Evolutionary conservation across 2,888 invertebrate genomes (phyloP).

Genomic region (Megamerina dolium): DNA sequence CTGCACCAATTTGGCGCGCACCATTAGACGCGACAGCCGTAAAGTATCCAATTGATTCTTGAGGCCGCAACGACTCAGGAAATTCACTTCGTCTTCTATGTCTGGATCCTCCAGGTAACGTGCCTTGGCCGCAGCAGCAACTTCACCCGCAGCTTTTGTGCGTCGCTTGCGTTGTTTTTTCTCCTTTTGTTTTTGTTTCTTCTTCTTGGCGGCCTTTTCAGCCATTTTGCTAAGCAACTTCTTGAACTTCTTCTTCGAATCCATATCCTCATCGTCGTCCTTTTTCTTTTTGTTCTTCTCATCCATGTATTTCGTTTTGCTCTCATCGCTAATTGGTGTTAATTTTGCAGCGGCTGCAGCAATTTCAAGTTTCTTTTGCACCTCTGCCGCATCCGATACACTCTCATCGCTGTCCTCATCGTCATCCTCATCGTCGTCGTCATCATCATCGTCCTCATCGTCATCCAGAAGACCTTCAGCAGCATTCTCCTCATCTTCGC

Average conservation of each 20-base stretch:
- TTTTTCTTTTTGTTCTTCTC: slow-evolving; percentile 3
- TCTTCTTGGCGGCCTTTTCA: slow-evolving; percentile 26
- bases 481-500: slow-evolving; percentile 35
- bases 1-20: slow-evolving; percentile 77
- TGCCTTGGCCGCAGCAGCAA: slow-evolving; percentile 15
- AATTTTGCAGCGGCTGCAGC: slow-evolving; percentile 21
- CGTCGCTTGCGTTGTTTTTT: slow-evolving; percentile 38
- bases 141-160: slow-evolving; percentile 10
- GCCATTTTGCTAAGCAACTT: slow-evolving; percentile 24
- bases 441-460: slow-evolving; percentile 52
- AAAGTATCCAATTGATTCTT: slow-evolving; percentile 87
- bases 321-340: slow-evolving; percentile 15
- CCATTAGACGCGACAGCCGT: slow-evolving; percentile 83
- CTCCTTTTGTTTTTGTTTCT: slow-evolving; percentile 27
- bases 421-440: no score
- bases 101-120: slow-evolving; percentile 58
- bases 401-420: slow-evolving; percentile 32
- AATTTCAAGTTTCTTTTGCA: slow-evolving; percentile 23
- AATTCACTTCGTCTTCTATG: slow-evolving; percentile 81
- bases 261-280: slow-evolving; percentile 17
- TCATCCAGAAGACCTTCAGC: slow-evolving; percentile 39
- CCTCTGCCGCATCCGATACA: slow-evolving; percentile 19
- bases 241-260: slow-evolving; percentile 25
- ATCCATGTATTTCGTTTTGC: slow-evolving; percentile 2
- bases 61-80: slow-evolving; percentile 69